Conservation (phyloP, 2,113 vertebrate genomes). For the Acinonyx jubatus region DNA sequence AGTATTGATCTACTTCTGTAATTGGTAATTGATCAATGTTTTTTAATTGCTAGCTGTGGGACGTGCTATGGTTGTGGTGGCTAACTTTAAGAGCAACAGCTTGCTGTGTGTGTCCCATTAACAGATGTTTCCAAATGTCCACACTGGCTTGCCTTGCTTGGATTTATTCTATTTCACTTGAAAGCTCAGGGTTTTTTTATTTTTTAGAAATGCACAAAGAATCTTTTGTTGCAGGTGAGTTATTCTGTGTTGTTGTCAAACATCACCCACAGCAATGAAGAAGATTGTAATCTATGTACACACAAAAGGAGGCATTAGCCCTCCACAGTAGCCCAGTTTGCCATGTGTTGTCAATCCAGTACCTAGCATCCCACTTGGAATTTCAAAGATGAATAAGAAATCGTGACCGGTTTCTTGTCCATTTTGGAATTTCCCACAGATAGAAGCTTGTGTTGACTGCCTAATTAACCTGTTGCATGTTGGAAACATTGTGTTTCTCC, state of each 20-base stretch:
- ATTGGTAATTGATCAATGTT: conserved; percentile 92
- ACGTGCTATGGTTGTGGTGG: conserved; percentile 89
- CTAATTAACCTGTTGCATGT: conserved; percentile 86
- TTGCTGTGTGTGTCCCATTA: conserved; percentile 85
- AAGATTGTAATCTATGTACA: not conserved
- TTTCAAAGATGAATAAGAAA: conserved; percentile 73
- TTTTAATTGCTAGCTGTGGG: conserved; percentile 86
- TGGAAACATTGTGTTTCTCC: conserved; percentile 67
- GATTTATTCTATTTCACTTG: conserved; percentile 73
- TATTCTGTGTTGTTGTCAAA: conserved; percentile 21
- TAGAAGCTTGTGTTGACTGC: conserved; percentile 53
- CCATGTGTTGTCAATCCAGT: conserved; percentile 19
- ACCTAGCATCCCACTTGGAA: conserved; percentile 42
- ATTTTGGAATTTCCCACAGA: conserved; percentile 60
- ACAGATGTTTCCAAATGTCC: conserved; percentile 83
- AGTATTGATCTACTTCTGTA: conserved; percentile 92
- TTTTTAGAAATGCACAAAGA: conserved; percentile 46
- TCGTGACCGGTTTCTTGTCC: conserved; percentile 49
- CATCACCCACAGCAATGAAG: conserved; percentile 40
- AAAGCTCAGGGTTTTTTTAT: conserved; percentile 55
- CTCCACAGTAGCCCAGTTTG: not conserved
- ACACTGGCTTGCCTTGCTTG: conserved; percentile 84
- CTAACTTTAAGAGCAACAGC: conserved; percentile 87
- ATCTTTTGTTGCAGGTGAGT: conserved; percentile 59
- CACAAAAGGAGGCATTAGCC: not conserved